Evolutionary conservation across 1,140 invertebrate genomes (phyloP).

Genomic region (Bombus sylvicola): DNA sequence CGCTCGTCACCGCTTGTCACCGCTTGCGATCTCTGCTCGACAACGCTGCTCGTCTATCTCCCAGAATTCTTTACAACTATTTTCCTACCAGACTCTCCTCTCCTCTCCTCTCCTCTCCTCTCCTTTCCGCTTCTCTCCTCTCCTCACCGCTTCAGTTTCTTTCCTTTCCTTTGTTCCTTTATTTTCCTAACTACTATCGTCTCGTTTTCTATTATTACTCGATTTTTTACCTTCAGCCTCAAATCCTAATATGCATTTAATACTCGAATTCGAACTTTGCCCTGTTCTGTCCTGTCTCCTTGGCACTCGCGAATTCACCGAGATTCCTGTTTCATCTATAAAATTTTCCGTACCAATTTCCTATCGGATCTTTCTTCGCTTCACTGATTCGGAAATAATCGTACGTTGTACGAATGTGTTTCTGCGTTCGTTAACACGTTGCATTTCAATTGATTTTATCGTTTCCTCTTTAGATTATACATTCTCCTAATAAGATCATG

Average conservation of each 20-base stretch:
- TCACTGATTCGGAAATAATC: neutral
- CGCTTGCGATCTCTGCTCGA: constrained; percentile 15
- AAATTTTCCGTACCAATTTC: too few species aligned
- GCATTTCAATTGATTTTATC: neutral
- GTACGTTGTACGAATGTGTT: neutral
- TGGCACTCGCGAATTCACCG: neutral
- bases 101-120: neutral
- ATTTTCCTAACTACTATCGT: neutral
- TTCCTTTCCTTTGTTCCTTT: neutral
- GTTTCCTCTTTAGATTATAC: neutral
- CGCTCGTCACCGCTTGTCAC: constrained; percentile 40
- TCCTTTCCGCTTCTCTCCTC: neutral
- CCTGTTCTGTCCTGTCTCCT: neutral
- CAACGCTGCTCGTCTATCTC: neutral
- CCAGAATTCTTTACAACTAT: neutral
- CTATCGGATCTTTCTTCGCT: neutral
- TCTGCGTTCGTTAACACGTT: neutral
- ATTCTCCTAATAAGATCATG: neutral
- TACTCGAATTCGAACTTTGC: neutral
- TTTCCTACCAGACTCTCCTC: neutral
- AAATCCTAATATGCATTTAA: neutral
- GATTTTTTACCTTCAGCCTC: neutral
- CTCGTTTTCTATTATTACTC: too few species aligned
- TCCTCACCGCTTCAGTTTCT: neutral
- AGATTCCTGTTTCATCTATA: neutral